A percentile compares a stretch with the other conserved stretches of the same genome.
Evolutionary conservation across 2,888 invertebrate species (phyloP).

Genomic region (Tuta absoluta): DNA sequence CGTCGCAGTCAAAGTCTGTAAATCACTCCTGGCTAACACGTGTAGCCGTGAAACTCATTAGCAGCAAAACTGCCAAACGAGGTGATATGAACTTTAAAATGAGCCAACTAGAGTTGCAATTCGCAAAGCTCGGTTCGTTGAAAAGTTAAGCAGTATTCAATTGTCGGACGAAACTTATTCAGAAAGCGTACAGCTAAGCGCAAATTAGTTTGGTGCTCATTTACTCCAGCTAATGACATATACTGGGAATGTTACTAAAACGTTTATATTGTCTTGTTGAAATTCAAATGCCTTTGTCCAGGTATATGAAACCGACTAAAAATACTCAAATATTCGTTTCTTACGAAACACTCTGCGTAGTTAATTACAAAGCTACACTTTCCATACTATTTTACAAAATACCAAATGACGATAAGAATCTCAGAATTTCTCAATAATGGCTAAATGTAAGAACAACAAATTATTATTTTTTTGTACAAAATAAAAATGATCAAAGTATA

Average conservation of each 20-base stretch:
- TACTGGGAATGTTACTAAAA: neutral
- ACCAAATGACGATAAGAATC: no score
- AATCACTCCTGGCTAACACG: neutral
- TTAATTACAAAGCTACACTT: no score
- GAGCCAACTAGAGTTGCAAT: neutral
- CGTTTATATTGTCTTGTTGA: neutral
- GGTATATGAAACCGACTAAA: no score
- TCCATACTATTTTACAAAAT: no score
- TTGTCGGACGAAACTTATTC: conserved; percentile 8
- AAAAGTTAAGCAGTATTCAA: conserved; percentile 6
- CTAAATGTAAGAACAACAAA: no score
- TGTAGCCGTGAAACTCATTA: conserved; percentile 8
- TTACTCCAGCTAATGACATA: conserved; percentile 1
- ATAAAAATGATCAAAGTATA: no score
- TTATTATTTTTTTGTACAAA: no score
- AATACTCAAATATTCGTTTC: no score
- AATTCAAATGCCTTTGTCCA: no score
- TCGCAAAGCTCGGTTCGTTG: neutral
- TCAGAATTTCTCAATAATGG: no score
- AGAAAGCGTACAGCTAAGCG: conserved; percentile 2
- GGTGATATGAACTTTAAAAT: neutral
- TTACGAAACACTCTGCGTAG: no score
- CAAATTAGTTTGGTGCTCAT: conserved; percentile 6
- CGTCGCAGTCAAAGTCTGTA: conserved; percentile 1
- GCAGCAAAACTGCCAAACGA: neutral